Base-by-base conservation (phyloP, 2,797 vertebrate genomes). In the Brachymystax lenok region DNA sequence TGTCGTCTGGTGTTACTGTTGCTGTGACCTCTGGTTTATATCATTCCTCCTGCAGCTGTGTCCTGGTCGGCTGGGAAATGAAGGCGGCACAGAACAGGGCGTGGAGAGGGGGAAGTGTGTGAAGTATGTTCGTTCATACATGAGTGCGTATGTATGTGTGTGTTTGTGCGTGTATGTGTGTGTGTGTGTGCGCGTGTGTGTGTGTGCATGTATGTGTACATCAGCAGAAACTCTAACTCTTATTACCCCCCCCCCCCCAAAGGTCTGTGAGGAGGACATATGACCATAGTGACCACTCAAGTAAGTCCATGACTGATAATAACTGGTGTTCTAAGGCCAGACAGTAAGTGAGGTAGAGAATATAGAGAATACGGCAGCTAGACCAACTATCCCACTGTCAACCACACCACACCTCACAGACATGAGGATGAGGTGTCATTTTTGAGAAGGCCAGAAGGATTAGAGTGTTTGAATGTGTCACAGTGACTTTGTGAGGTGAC, bases 291-390 rank as follows among this genome's bases (percentile, higher is more conserved):
- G 69, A 79, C 79, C 74, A 82, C 75, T 77, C 63, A 79, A 46
- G 40, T 0, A 83, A 87, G 89, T 63, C 83, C 81, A 90, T 87
- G 85, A 87, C 76, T 82, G 86, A 75, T 73, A 75, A 67, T 59
- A 46, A 76, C 77, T 16, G 56, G 54, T 33, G 56, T 51, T 19
- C 27, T 24, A 51, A 52, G 73, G 73, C 61, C 54, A 64, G 19
- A 61, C 59, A n/a, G 13, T 30, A 6, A 30, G 28, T 67, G 28
- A 67, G 64, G 28, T 28, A 46, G 40, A 46, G 10, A 46, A 12
- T 46, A 59, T 21, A 67, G 27, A 28, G 28, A 40, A 24, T 8
- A 19, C 1, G 52, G 33, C 46, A 51, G 77, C 72, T 75, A 59
- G 17, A 14, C 35, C 84, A 50, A 35, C n/a, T 59, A 21, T 21